A percentile compares a stretch with the other conserved stretches of the same genome.
These are phyloP conservation scores for Brachyrhaphis roseni DNA, from an alignment of 2,797 vertebrate species.

Conservation along the genomic window DNA sequence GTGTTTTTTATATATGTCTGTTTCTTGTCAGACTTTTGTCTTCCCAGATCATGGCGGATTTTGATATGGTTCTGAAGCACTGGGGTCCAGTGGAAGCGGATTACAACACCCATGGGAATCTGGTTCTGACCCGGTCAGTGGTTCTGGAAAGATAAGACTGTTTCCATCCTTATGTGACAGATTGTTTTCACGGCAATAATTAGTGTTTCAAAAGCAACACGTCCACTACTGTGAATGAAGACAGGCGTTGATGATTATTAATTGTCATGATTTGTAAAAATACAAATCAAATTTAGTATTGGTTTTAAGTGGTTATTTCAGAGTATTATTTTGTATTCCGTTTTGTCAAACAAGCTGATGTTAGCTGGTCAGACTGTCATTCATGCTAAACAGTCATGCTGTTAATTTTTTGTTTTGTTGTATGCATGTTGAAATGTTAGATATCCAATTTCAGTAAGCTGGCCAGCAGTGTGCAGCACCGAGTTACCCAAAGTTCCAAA, in stretches of 20 bases:
- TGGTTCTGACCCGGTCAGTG: slow-evolving; percentile 79
- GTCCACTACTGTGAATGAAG: background rate
- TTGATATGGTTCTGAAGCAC: slow-evolving; percentile 69
- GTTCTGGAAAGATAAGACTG: slow-evolving; percentile 11
- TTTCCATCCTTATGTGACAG: background rate
- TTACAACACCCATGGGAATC: slow-evolving; percentile 53
- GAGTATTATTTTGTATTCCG: background rate
- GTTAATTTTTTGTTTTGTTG: background rate
- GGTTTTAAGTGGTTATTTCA: background rate
- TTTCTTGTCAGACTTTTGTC: background rate
- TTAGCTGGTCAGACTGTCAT: background rate
- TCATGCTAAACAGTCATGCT: background rate
- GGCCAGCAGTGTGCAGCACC: background rate
- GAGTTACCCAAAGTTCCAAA: background rate
- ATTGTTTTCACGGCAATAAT: background rate
- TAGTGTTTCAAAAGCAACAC: background rate
- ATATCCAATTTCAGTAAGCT: background rate
- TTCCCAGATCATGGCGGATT: slow-evolving; percentile 76
- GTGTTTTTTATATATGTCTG: background rate
- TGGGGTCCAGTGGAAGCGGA: slow-evolving; percentile 79
- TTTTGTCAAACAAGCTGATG: background rate
- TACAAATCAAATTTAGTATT: background rate
- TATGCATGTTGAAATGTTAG: background rate
- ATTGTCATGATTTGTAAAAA: background rate
- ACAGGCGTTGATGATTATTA: background rate